phyloP scores from a whole-genome alignment of 2,797 vertebrate species.

The Tenualosa ilisha region DNA sequence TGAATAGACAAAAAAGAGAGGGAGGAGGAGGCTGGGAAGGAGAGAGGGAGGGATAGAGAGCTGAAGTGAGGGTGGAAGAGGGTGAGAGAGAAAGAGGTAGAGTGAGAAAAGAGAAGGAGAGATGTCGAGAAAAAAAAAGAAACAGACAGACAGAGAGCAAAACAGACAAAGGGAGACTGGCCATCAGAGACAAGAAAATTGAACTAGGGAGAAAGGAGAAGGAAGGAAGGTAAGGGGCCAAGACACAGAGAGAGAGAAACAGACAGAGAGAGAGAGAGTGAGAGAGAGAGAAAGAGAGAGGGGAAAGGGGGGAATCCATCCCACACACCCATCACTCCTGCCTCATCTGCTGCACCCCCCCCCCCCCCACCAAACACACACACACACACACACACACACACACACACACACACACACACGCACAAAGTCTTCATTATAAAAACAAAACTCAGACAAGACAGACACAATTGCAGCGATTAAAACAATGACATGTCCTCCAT shows the following conservation, averaged over 20 bases:
- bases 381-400: neutral
- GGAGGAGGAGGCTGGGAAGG: conserved; percentile 45
- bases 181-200: neutral
- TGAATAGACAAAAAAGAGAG: conserved; percentile 53
- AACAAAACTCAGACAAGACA: conserved; percentile 52
- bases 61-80: neutral
- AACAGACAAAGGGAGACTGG: neutral
- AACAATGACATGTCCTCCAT: conserved; percentile 46
- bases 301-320: conserved; percentile 23
- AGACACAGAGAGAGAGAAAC: neutral
- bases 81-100: neutral
- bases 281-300: conserved; percentile 26
- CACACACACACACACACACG: neutral
- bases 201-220: neutral
- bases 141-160: neutral
- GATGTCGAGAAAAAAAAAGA: neutral
- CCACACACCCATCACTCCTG: conserved; percentile 27
- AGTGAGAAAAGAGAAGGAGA: neutral
- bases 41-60: neutral
- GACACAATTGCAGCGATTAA: conserved; percentile 49
- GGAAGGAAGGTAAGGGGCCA: neutral
- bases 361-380: neutral
- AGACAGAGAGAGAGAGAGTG: neutral
- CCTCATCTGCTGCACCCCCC: neutral
- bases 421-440: conserved; percentile 51